These are phyloP conservation scores for Conchocele bisecta DNA, from an alignment of 2,888 invertebrate species.

Conservation along the genomic window DNA sequence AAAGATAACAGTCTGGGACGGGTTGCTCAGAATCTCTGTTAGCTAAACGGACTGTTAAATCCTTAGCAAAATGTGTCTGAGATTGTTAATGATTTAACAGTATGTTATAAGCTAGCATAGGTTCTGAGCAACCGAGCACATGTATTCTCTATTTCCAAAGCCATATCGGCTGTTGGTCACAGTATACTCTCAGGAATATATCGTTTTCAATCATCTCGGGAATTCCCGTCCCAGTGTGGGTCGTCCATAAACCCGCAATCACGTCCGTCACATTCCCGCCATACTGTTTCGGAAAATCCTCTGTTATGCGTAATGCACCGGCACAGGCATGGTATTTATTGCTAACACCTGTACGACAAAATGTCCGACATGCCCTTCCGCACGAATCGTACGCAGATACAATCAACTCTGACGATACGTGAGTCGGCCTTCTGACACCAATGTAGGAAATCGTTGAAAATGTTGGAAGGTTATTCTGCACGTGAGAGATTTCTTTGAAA, in stretches of 20 bases:
- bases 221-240: constrained; percentile 34
- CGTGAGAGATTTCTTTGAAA: constrained; percentile 62
- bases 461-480: constrained; percentile 53
- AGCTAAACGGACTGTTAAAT: too few species aligned
- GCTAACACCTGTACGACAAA: constrained; percentile 31
- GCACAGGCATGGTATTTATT: constrained; percentile 49
- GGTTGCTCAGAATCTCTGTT: too few species aligned
- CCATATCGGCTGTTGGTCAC: constrained; percentile 47
- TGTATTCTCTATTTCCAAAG: too few species aligned
- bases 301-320: constrained; percentile 53
- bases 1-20: too few species aligned
- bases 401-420: constrained; percentile 42
- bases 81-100: too few species aligned
- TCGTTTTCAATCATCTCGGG: constrained; percentile 38
- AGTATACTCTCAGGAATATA: constrained; percentile 58
- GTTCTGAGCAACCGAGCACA: too few species aligned
- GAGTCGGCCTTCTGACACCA: constrained; percentile 52
- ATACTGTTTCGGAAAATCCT: constrained; percentile 42
- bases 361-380: constrained; percentile 61
- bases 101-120: too few species aligned
- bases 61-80: too few species aligned
- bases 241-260: constrained; percentile 46
- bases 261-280: constrained; percentile 18
- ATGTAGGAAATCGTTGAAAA: constrained; percentile 52
- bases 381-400: constrained; percentile 65